Evolutionary conservation across 2,113 vertebrate genomes (phyloP).

Genomic region (Chaetops frenatus): DNA sequence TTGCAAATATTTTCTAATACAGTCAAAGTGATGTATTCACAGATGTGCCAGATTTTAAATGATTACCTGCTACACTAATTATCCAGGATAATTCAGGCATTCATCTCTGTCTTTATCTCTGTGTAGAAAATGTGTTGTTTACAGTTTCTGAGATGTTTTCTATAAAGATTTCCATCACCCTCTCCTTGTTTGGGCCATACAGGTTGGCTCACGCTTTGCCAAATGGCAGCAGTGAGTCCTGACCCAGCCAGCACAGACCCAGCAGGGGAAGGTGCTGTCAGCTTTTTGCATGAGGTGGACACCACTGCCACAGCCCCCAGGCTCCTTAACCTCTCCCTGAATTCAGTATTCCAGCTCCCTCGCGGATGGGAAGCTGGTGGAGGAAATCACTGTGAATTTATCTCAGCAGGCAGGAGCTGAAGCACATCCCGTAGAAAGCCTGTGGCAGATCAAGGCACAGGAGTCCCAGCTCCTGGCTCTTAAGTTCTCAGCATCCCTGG

Average conservation of each 20-base stretch:
- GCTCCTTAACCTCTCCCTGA: fast-evolving
- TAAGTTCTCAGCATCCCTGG: neutral
- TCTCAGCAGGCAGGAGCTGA: neutral
- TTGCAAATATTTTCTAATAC: slow-evolving; percentile 16
- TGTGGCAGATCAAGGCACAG: fast-evolving
- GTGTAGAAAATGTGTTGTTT: slow-evolving; percentile 30
- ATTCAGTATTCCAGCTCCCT: neutral
- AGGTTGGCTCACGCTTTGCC: neutral
- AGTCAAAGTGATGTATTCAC: neutral
- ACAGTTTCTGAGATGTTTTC: neutral
- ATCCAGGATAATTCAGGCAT: slow-evolving; percentile 23
- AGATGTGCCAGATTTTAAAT: slow-evolving; percentile 37
- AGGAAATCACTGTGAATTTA: neutral
- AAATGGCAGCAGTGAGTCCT: neutral
- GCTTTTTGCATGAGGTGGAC: neutral
- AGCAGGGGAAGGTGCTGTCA: neutral
- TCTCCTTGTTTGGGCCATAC: neutral
- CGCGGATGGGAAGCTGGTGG: neutral
- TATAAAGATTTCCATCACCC: neutral
- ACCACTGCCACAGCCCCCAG: neutral
- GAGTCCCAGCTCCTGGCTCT: neutral
- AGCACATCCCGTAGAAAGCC: neutral
- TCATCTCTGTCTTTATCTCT: slow-evolving; percentile 18
- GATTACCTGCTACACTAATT: slow-evolving; percentile 55
- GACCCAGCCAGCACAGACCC: neutral